Percentiles rank a stretch among this genome's conserved stretches.
Conservation (phyloP, 1,140 invertebrate genomes). For the Melanaphis sacchari region DNA sequence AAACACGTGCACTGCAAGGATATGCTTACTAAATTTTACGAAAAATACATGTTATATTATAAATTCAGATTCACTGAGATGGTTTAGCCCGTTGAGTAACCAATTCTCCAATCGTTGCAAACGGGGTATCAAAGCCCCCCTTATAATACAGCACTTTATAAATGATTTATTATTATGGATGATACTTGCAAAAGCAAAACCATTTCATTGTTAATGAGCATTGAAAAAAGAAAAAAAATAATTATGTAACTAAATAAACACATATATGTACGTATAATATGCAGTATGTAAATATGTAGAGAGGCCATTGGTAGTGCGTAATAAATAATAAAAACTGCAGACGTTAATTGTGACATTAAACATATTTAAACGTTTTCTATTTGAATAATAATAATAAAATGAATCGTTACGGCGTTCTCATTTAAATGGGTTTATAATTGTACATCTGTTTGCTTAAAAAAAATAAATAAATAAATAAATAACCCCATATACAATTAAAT, state of each 20-base stretch:
- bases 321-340: background rate
- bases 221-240: background rate
- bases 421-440: constrained; percentile 30
- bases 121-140: no score
- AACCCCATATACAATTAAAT: constrained; percentile 7
- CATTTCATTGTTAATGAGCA: background rate
- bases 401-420: constrained; percentile 12
- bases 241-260: background rate
- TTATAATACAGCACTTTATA: background rate
- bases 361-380: constrained; percentile 11
- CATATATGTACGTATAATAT: background rate
- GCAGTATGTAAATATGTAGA: background rate
- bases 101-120: no score
- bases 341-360: constrained; percentile 46
- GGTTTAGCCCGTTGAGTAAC: background rate
- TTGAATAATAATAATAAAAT: constrained; percentile 20
- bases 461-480: background rate
- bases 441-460: constrained; percentile 35
- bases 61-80: background rate
- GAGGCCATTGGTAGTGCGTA: background rate
- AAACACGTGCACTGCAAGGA: background rate
- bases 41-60: background rate
- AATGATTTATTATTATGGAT: background rate
- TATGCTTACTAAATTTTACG: background rate
- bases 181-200: background rate